Evolutionary conservation across 2,888 invertebrate species (phyloP), one percentile per base, ranked within the genome.

Genomic region (Phyllotreta striolata): DNA sequence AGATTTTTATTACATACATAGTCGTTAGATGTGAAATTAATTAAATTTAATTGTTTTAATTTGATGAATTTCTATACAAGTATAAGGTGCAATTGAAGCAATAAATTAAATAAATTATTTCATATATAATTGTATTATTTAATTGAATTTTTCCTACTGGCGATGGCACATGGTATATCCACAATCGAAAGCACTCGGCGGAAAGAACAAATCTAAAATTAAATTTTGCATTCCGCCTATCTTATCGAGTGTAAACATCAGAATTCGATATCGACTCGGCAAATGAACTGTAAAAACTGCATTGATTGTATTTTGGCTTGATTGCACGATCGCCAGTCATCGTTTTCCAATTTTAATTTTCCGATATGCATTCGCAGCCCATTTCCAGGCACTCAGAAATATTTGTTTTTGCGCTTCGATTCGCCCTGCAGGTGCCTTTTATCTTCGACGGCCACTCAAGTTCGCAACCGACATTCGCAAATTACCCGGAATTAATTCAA

Each of bases 271-370:
- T 74, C 73, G 74, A 74, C 69, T 72, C 52, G 66, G 55, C 69
- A 75, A 78, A 77, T 78, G 76, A 76, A 75, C 74, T 70, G 77
- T 73, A 73, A 77, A 76, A 77, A 77, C 72, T 77, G 77, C 77
- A 77, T 72, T 72, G 73, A 73, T 72, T 73, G 62, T 64, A 71
- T 73, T 60, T 72, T 72, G 55, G 55, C 68, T 68, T 66, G 65
- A 70, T 61, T 68, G 69, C 67, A 70, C 73, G 72, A 70, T 74
- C 69, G 72, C 73, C 63, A 73, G 74, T 76, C 77, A 76, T 76
- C 74, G 69, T 71, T 76, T 77, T 68, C 73, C 73, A 72, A 73
- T 73, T 76, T 75, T 74, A 73, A 73, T 74, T 73, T 68, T 47
- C 55, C 63, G 66, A 67, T 72, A 75, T 74, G 70, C 71, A 70